Evolutionary conservation across 2,888 invertebrate genomes (phyloP).

Genomic region (Synergus japonicus): DNA sequence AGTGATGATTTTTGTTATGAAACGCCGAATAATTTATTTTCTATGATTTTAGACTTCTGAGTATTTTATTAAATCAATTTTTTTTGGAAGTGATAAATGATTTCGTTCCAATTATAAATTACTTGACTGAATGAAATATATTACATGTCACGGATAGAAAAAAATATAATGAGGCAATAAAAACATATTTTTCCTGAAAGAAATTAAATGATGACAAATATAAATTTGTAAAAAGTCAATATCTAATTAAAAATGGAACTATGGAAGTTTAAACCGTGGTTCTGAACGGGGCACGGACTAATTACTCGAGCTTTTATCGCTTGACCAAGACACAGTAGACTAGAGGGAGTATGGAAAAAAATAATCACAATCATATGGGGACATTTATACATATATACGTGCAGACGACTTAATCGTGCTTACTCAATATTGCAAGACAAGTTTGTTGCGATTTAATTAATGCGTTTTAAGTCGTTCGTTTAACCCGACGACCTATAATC

Average conservation of each 20-base stretch:
- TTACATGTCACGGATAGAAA: background rate
- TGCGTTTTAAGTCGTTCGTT: constrained; percentile 43
- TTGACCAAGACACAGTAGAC: constrained; percentile 12
- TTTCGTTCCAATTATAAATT: background rate
- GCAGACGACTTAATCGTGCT: constrained; percentile 16
- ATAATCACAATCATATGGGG: constrained; percentile 1
- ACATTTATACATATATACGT: background rate
- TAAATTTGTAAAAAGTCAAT: background rate
- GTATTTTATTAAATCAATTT: too few species aligned
- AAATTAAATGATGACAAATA: background rate
- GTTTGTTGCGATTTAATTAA: constrained; percentile 49
- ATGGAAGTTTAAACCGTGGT: background rate
- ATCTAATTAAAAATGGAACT: background rate
- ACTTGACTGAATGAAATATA: background rate
- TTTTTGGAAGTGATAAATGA: too few species aligned
- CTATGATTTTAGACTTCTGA: too few species aligned
- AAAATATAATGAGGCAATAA: background rate
- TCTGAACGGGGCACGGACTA: background rate
- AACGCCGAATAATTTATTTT: too few species aligned
- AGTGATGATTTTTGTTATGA: too few species aligned
- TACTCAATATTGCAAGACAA: constrained; percentile 38
- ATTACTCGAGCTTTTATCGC: background rate
- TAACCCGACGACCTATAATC: constrained; percentile 51
- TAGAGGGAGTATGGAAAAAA: background rate
- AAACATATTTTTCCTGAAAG: background rate